These are phyloP conservation scores for Neopelma chrysocephalum DNA, from an alignment of 2,797 vertebrate species.

Conservation along the genomic window DNA sequence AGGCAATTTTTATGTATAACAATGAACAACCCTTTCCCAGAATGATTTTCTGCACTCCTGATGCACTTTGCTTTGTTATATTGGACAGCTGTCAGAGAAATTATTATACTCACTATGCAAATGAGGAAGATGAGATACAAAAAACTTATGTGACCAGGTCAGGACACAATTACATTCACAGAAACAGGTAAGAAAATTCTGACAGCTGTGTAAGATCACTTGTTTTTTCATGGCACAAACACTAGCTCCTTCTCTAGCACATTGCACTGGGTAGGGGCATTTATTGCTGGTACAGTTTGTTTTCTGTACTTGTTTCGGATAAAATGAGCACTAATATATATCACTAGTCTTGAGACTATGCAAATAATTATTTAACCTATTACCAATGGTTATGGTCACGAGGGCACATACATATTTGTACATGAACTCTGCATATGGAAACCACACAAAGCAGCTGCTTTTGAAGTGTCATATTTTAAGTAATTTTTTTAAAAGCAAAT, in stretches of 20 bases:
- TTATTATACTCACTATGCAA: neutral
- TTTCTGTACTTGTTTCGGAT: neutral
- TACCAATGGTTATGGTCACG: neutral
- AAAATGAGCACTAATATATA: neutral
- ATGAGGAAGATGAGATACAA: neutral
- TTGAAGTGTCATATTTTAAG: slow-evolving; percentile 43
- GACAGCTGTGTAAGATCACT: fast-evolving
- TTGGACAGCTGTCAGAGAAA: neutral
- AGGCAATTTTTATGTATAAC: slow-evolving; percentile 20
- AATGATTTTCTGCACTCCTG: neutral
- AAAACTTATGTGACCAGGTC: neutral
- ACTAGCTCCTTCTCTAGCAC: neutral
- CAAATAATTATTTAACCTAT: neutral
- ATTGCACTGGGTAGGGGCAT: neutral
- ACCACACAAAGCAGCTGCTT: neutral
- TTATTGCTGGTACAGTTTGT: neutral
- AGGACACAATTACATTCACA: neutral
- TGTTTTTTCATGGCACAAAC: neutral
- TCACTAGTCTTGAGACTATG: neutral
- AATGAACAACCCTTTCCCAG: neutral
- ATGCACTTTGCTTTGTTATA: neutral
- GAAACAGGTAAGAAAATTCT: neutral
- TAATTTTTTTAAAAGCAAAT: neutral
- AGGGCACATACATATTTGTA: neutral
- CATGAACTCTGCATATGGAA: slow-evolving; percentile 4